These are phyloP conservation scores for Microctonus brassicae DNA, from an alignment of 2,888 invertebrate species.

Conservation along the genomic window DNA sequence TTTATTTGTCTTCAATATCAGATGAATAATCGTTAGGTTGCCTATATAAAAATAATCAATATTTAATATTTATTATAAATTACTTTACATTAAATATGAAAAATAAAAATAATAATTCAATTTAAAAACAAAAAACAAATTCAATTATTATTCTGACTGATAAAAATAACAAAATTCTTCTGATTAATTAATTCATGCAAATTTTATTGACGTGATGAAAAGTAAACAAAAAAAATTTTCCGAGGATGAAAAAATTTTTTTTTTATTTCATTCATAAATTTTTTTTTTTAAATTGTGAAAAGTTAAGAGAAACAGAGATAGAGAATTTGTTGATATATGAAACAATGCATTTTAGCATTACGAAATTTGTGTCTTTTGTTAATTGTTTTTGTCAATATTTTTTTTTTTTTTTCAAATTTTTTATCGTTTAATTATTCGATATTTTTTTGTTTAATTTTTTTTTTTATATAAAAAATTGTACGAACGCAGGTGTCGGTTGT, in stretches of 20 bases:
- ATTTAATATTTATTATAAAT: too few relatives aligned
- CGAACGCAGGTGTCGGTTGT: conserved; percentile 40
- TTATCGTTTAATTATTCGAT: conserved; percentile 9
- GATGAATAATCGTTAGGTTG: too few relatives aligned
- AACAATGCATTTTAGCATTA: too few relatives aligned
- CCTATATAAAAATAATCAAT: too few relatives aligned
- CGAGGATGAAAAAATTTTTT: conserved; percentile 13
- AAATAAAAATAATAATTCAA: too few relatives aligned
- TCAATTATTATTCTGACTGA: too few relatives aligned
- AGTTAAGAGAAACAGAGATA: conserved; percentile 26
- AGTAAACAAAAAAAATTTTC: neutral
- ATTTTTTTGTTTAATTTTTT: neutral
- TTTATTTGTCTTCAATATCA: too few relatives aligned
- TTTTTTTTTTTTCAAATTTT: neutral
- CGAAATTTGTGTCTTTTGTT: neutral
- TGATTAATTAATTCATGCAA: too few relatives aligned
- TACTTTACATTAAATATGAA: too few relatives aligned
- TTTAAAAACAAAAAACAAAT: too few relatives aligned
- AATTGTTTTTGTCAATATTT: neutral
- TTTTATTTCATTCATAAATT: conserved; percentile 21
- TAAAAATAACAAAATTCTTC: too few relatives aligned
- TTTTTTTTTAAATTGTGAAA: conserved; percentile 8
- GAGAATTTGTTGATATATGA: conserved; percentile 14
- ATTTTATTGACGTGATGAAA: neutral
- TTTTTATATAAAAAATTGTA: conserved; percentile 40